A percentile compares a stretch with the other conserved stretches of the same genome.
Evolutionary conservation across 2,113 vertebrate genomes (phyloP).

Genomic region (Pituophis catenifer): DNA sequence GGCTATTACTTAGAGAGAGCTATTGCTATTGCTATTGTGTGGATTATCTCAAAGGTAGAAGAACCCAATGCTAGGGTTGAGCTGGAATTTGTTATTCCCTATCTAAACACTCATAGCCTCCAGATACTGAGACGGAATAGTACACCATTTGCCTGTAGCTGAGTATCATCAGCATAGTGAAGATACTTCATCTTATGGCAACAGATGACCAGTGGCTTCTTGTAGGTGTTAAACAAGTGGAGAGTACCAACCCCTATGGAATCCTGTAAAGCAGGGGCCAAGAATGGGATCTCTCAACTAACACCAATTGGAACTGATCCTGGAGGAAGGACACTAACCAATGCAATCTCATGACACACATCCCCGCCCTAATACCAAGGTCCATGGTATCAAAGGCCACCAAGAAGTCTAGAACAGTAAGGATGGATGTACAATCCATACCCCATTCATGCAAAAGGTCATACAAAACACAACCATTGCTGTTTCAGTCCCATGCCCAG

Average conservation of each 20-base stretch:
- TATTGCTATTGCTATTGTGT: background rate
- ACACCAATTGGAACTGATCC: background rate
- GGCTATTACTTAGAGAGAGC: no score
- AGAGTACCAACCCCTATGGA: background rate
- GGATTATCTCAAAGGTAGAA: background rate
- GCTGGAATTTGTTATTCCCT: background rate
- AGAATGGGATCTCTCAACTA: background rate
- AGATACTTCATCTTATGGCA: no score
- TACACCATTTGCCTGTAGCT: no score
- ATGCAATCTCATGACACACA: background rate
- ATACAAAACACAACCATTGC: background rate
- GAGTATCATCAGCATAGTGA: no score
- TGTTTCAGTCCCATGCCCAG: background rate
- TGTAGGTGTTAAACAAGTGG: background rate
- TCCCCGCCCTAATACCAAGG: background rate
- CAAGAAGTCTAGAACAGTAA: background rate
- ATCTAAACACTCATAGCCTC: background rate
- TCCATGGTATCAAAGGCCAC: background rate
- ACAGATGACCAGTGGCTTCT: no score
- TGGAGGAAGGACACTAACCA: background rate
- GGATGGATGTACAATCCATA: background rate
- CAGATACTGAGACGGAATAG: no score
- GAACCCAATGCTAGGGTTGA: background rate
- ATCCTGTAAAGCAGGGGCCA: background rate
- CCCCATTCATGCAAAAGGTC: background rate